Base-by-base conservation (phyloP, 2,888 invertebrate species). In the Acleris holmiana region DNA sequence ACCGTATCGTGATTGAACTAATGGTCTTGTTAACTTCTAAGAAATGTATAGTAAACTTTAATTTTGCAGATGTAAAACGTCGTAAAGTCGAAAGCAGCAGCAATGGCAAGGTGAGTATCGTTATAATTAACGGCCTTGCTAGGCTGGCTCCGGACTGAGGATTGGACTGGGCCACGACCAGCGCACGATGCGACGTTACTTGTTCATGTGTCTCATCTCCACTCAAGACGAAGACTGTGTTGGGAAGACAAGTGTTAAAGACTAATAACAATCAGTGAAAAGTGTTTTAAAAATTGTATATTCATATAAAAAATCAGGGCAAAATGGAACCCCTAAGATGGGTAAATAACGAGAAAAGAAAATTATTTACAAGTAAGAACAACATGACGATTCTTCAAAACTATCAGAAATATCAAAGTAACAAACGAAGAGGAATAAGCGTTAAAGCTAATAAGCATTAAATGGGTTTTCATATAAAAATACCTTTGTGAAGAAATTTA, bases 91-190 rank as follows among this genome's bases (percentile, higher is more conserved):
- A 97, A 88, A 93, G 91, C 88, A 93, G 94, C 89, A 83, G 89
- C 80, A 94, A 94, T 86, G 94, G 95, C 93, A 97, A 97, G 96
- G 97, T 97, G 95, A 95, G 95, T 96, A 96, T 95, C 93, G 93
- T 88, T 83, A 79, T 85, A 77, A 82, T 88, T 84, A 86, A 76
- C 73, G 84, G 74, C 81, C 85, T 80, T 81, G 88, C 85, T 75
- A 82, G 79, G 78, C 83, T 85, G 76, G 89, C 89, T 70, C 90
- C 91, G 84, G 91, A 90, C 93, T 94, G 92, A 94, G 93, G 94
- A 88, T 93, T 93, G 94, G 94, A 93, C 94, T 93, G 93, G 93
- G 80, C 82, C 72, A 69, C 79, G 80, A 78, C 79, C 72, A 68
- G 75, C 67, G 69, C 68, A 67, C 63, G 61, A 58, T 68, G 55